phyloP scores from a whole-genome alignment of 2,888 invertebrate species.

The Oligia latruncula region DNA sequence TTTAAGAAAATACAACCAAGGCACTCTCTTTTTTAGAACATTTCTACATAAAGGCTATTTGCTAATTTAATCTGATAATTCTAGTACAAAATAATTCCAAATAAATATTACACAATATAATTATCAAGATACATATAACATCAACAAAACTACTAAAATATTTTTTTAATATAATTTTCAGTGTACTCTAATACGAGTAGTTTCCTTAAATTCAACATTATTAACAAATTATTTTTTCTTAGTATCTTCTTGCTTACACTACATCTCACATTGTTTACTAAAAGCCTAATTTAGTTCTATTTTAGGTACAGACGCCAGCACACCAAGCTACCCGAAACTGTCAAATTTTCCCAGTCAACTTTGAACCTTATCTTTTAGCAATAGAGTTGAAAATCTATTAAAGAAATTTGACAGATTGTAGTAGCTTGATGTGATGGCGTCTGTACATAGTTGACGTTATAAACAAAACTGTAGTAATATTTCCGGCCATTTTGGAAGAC shows the following conservation, averaged over 20 bases:
- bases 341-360: too few relatives aligned
- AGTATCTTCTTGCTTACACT: not conserved
- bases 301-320: not conserved
- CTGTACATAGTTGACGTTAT: not conserved
- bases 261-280: not conserved
- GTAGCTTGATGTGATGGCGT: too few relatives aligned
- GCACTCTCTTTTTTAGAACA: not conserved
- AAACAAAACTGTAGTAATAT: conserved; percentile 3
- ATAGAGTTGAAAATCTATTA: too few relatives aligned
- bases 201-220: not conserved
- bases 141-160: not conserved
- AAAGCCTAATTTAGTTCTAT: not conserved
- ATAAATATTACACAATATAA: not conserved
- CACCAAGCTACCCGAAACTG: too few relatives aligned
- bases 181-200: not conserved
- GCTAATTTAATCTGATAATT: not conserved
- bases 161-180: not conserved
- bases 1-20: not conserved
- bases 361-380: too few relatives aligned
- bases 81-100: not conserved
- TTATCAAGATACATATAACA: too few relatives aligned
- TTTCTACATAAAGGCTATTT: not conserved
- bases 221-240: not conserved
- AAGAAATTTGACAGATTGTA: too few relatives aligned
- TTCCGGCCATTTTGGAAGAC: conserved; percentile 25